phyloP scores from a whole-genome alignment of 1,140 invertebrate genomes.

The Phthorimaea operculella region DNA sequence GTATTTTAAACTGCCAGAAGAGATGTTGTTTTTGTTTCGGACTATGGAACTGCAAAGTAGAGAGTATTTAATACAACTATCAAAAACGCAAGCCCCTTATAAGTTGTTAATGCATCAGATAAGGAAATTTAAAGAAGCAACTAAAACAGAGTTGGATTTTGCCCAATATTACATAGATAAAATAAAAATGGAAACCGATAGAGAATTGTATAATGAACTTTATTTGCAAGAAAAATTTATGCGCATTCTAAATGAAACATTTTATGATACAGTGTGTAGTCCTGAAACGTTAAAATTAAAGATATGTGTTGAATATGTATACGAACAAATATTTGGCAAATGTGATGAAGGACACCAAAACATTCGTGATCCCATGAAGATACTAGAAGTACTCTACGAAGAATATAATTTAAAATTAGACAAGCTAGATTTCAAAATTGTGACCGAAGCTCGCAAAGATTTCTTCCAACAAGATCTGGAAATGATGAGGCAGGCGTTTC shows the following conservation, averaged over 20 bases:
- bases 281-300: constrained; percentile 67
- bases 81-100: constrained; percentile 70
- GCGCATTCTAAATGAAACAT: constrained; percentile 46
- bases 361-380: constrained; percentile 63
- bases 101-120: constrained; percentile 66
- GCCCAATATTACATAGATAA: constrained; percentile 57
- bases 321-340: constrained; percentile 61
- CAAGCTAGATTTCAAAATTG: constrained; percentile 59
- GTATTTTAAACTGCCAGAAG: constrained; percentile 69
- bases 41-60: constrained; percentile 74
- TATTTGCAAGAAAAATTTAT: constrained; percentile 52
- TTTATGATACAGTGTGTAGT: constrained; percentile 66
- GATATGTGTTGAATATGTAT: constrained; percentile 22
- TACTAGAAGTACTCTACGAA: constrained; percentile 66
- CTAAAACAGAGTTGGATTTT: constrained; percentile 50
- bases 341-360: constrained; percentile 58
- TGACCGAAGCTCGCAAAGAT: constrained; percentile 55
- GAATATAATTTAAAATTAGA: constrained; percentile 59
- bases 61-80: constrained; percentile 72
- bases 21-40: constrained; percentile 70
- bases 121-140: constrained; percentile 42
- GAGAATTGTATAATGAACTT: constrained; percentile 48
- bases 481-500: constrained; percentile 60
- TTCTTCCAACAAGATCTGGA: constrained; percentile 63
- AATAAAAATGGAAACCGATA: constrained; percentile 44